Evolutionary conservation across 2,113 vertebrate genomes (phyloP).

Genomic region (Pardalotus punctatus): DNA sequence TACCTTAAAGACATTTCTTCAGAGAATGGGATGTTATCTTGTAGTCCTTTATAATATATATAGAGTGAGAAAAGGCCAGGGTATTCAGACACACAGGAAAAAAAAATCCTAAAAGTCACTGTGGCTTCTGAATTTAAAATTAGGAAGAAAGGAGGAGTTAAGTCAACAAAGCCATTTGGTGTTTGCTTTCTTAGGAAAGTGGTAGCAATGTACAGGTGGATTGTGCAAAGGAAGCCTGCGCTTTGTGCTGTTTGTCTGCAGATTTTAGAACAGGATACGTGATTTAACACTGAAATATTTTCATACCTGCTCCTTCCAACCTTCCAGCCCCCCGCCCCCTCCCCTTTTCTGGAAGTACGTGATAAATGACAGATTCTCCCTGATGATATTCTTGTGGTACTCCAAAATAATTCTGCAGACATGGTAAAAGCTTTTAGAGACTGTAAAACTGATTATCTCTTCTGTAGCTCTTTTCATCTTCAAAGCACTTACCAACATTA

Average conservation of each 20-base stretch:
- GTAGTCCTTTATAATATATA: neutral
- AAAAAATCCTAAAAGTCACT: neutral
- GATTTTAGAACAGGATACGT: neutral
- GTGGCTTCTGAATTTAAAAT: neutral
- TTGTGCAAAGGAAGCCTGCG: neutral
- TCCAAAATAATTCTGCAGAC: constrained; percentile 61
- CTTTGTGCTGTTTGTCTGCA: neutral
- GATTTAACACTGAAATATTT: neutral
- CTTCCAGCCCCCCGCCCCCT: fast-evolving
- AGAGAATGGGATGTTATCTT: neutral
- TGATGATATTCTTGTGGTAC: constrained; percentile 37
- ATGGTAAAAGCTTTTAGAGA: constrained; percentile 67
- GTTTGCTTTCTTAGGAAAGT: neutral
- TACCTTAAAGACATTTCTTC: neutral
- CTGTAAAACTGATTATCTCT: constrained; percentile 71
- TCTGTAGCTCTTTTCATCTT: constrained; percentile 69
- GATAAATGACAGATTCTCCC: constrained; percentile 44
- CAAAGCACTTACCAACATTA: constrained; percentile 70
- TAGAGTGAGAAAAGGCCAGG: neutral
- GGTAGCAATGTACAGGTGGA: neutral
- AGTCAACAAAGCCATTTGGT: neutral
- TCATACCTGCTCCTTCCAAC: neutral
- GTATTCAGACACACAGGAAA: neutral
- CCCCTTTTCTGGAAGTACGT: neutral
- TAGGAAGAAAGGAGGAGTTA: neutral